Evolutionary conservation across 2,113 vertebrate genomes (phyloP).

Genomic region (Jaculus jaculus): DNA sequence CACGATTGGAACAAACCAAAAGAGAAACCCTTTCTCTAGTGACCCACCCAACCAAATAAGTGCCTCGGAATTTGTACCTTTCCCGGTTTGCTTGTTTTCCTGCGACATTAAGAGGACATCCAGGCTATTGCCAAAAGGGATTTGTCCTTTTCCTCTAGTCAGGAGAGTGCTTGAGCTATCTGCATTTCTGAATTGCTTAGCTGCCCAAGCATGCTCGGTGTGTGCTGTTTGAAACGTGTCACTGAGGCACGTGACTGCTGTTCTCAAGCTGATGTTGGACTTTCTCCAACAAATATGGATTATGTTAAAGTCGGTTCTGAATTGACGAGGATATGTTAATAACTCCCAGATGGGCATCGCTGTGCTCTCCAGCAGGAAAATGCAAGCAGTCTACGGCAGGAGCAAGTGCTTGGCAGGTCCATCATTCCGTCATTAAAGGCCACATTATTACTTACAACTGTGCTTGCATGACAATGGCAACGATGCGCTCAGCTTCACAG

Average conservation of each 20-base stretch:
- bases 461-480: slow-evolving; percentile 98
- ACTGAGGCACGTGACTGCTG: slow-evolving; percentile 91
- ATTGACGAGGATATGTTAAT: slow-evolving; percentile 99
- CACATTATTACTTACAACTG: slow-evolving; percentile 99
- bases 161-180: slow-evolving; percentile 89
- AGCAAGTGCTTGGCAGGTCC: slow-evolving; percentile 99
- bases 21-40: slow-evolving; percentile 49
- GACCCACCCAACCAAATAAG: slow-evolving; percentile 49
- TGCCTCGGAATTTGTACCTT: slow-evolving; percentile 63
- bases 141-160: slow-evolving; percentile 95
- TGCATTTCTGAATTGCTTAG: slow-evolving; percentile 99
- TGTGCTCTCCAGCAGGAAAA: slow-evolving; percentile 91
- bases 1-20: slow-evolving; percentile 71
- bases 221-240: slow-evolving; percentile 94
- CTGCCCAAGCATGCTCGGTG: slow-evolving; percentile 96
- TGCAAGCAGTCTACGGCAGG: slow-evolving; percentile 92
- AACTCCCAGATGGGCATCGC: slow-evolving; percentile 97
- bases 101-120: slow-evolving; percentile 81
- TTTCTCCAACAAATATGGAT: slow-evolving; percentile 99
- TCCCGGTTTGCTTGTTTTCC: slow-evolving; percentile 72
- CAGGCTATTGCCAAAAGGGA: slow-evolving; percentile 94
- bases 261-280: slow-evolving; percentile 94
- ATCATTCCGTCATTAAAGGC: slow-evolving; percentile 99
- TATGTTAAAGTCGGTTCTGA: slow-evolving; percentile 98
- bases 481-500: slow-evolving; percentile 86